A percentile compares a stretch with the other conserved stretches of the same genome.
Conservation (phyloP, 2,113 vertebrate species). For the Spea multiplicata region DNA sequence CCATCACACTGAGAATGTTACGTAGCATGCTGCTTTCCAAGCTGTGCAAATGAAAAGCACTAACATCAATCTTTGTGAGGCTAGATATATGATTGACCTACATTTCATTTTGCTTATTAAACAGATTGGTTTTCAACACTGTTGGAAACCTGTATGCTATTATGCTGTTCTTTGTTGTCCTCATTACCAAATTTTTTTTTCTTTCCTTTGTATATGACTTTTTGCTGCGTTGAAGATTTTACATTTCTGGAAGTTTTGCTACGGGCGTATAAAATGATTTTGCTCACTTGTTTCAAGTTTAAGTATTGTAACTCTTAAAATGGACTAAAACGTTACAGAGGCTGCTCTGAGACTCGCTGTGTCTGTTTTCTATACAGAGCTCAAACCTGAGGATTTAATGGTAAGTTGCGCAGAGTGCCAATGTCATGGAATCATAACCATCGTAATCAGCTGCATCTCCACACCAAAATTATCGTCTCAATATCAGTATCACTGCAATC, state of each 20-base stretch:
- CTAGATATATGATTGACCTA: constrained; percentile 56
- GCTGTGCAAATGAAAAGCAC: constrained; percentile 54
- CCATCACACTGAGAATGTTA: constrained; percentile 57
- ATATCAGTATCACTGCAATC: too few relatives aligned
- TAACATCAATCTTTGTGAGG: constrained; percentile 46
- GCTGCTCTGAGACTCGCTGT: too few relatives aligned
- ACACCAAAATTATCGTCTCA: too few relatives aligned
- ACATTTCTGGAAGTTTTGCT: too few relatives aligned
- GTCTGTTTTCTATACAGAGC: background rate
- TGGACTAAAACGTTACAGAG: too few relatives aligned
- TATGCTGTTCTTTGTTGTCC: constrained; percentile 33
- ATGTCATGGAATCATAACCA: too few relatives aligned
- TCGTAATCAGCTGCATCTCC: too few relatives aligned
- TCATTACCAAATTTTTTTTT: constrained; percentile 23
- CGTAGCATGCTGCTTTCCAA: constrained; percentile 61
- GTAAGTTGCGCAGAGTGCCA: too few relatives aligned
- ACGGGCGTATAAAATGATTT: background rate
- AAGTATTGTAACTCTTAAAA: background rate
- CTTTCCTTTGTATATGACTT: background rate
- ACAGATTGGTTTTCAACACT: constrained; percentile 48
- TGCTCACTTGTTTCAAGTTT: background rate
- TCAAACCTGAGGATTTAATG: too few relatives aligned
- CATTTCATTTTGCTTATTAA: constrained; percentile 51
- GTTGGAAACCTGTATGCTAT: constrained; percentile 21
- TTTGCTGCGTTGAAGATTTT: background rate